Base-by-base conservation (phyloP, 1,140 invertebrate species). In the Papilio helenus region DNA sequence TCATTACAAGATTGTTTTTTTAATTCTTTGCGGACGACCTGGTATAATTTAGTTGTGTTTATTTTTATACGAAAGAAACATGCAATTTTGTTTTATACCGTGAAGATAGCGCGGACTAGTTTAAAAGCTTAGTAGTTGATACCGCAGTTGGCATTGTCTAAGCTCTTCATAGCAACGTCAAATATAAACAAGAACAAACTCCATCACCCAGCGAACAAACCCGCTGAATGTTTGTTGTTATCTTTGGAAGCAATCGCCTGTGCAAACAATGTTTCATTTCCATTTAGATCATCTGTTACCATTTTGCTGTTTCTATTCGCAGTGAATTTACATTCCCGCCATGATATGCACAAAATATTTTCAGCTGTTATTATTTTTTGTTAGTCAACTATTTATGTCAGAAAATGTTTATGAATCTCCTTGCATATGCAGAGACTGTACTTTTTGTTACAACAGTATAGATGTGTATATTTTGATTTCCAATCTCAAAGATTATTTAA, bases 161-260 rank as follows among this genome's bases (percentile, higher is more conserved):
- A 39, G 44, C 68, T 79, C 79, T 83, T 87, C 84, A 86, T 83
- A 78, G 79, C 58, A 42, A 71, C 61, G 42, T 79, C 73, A 83
- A 76, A 72, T 72, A 72, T 72, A 77, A 81, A 51, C 80, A 79
- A 71, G 58, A 82, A 81, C 81, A 68, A 82, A 82, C 82, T 85
- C 80, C 81, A 85, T 86, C 80, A 82, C 82, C 78, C 16, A 77
- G 76, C 23, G 46, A 83, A 82, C 71, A 77, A 82, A 55, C 81
- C 80, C 72, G 51, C 49, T 78, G 68, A 72, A 42, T 73, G 72
- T 73, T 81, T 81, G 81, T 72, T 82, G 81, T 80, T 83, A 84
- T 84, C 82, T 81, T 72, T 42, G 39, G 84, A 80, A 79, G 79
- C 84, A 85, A 86, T 86, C 81, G 81, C 79, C 73, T 65, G 68